phyloP scores from a whole-genome alignment of 2,888 invertebrate species.

The Tenodera sinensis region DNA sequence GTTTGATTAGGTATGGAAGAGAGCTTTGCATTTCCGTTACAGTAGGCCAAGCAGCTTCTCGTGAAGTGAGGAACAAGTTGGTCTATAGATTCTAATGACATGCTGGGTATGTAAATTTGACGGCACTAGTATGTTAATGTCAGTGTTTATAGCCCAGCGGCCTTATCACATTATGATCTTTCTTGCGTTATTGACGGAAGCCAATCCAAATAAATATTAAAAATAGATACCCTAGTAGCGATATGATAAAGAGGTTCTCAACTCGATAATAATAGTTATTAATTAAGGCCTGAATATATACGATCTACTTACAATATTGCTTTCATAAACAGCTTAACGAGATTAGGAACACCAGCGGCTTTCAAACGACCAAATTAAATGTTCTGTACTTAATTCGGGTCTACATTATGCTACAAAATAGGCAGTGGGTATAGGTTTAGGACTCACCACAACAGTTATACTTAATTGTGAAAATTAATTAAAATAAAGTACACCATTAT shows the following conservation, averaged over 20 bases:
- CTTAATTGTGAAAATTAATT: background rate
- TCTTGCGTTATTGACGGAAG: background rate
- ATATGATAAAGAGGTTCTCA: background rate
- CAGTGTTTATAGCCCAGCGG: background rate
- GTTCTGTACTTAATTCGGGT: background rate
- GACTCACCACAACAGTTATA: background rate
- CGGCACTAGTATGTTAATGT: background rate
- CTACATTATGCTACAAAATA: background rate
- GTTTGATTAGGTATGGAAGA: no score
- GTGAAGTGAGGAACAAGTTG: background rate
- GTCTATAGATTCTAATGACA: background rate
- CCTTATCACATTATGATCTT: background rate
- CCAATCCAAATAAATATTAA: background rate
- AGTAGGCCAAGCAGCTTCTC: background rate
- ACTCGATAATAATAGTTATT: background rate
- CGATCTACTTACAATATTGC: background rate
- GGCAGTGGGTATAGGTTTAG: background rate
- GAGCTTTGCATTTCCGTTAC: no score
- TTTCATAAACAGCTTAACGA: background rate
- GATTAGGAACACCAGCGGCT: background rate
- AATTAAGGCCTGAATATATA: background rate
- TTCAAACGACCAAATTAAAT: background rate
- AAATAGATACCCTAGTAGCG: background rate
- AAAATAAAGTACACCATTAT: background rate
- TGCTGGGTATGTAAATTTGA: background rate